Percentiles rank a stretch among this genome's conserved stretches.
These are phyloP conservation scores for Gambelia wislizenii DNA, from an alignment of 2,797 vertebrate genomes.

Conservation along the genomic window DNA sequence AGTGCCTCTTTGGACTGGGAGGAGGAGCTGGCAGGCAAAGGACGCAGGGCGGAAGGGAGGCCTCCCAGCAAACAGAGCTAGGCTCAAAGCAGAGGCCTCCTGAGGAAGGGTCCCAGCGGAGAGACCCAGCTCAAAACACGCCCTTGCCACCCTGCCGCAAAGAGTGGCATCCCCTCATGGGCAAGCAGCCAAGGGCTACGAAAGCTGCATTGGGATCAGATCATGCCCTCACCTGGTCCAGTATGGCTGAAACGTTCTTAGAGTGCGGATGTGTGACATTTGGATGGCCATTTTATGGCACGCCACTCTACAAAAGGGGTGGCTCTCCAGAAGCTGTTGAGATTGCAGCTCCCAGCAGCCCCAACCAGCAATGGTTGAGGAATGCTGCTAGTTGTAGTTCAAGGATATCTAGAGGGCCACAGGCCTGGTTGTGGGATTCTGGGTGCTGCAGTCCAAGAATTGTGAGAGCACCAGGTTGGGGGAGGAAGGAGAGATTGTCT, in stretches of 20 bases:
- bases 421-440: neutral
- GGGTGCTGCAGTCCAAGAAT: no score
- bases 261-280: no score
- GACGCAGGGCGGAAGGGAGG: no score
- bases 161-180: rapidly evolving
- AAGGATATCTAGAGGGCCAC: neutral
- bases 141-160: neutral
- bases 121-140: neutral
- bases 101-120: neutral
- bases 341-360: no score
- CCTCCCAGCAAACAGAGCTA: neutral
- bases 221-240: neutral
- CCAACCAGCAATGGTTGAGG: neutral
- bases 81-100: neutral
- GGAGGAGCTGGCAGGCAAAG: neutral
- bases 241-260: no score
- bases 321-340: no score
- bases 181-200: neutral
- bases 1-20: neutral
- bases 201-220: neutral
- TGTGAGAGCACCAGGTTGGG: no score
- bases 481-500: neutral
- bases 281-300: no score
- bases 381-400: neutral
- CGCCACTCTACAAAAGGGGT: no score